Percentiles rank a stretch among this genome's conserved stretches.
Evolutionary conservation across 1,140 invertebrate genomes (phyloP).

Genomic region (Diorhabda carinulata): DNA sequence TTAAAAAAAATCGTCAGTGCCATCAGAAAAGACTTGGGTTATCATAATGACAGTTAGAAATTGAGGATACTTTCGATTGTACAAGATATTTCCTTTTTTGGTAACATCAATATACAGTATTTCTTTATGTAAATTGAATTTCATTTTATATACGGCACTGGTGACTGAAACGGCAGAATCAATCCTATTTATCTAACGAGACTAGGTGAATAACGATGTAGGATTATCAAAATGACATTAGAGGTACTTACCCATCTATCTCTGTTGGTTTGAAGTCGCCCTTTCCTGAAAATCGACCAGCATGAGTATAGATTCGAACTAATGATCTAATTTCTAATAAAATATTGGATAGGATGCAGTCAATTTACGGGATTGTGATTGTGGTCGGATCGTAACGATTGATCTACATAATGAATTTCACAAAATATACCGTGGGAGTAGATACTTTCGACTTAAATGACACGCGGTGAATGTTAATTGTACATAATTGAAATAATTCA

Average conservation of each 20-base stretch:
- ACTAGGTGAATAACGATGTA: slow-evolving; percentile 1
- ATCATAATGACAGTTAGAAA: too few species aligned
- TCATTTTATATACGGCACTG: too few species aligned
- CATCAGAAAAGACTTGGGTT: too few species aligned
- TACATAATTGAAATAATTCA: too few species aligned
- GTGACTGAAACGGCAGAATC: too few species aligned
- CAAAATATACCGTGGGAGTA: neutral
- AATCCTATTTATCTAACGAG: neutral
- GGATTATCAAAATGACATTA: slow-evolving; percentile 11
- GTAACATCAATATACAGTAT: too few species aligned
- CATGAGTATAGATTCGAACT: neutral
- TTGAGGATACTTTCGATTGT: too few species aligned
- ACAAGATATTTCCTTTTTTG: too few species aligned
- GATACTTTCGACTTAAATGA: too few species aligned
- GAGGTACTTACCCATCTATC: slow-evolving; percentile 52
- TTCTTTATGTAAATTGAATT: too few species aligned
- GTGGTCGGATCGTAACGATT: neutral
- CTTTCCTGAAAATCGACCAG: slow-evolving; percentile 47
- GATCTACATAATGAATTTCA: neutral
- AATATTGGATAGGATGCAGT: neutral
- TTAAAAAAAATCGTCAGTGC: too few species aligned
- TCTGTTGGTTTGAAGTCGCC: slow-evolving; percentile 56
- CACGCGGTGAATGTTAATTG: too few species aligned
- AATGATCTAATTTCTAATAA: slow-evolving; percentile 3
- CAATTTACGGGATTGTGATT: slow-evolving; percentile 3